Base-by-base conservation (phyloP, 2,888 invertebrate species). In the Odontomyia ornata region DNA sequence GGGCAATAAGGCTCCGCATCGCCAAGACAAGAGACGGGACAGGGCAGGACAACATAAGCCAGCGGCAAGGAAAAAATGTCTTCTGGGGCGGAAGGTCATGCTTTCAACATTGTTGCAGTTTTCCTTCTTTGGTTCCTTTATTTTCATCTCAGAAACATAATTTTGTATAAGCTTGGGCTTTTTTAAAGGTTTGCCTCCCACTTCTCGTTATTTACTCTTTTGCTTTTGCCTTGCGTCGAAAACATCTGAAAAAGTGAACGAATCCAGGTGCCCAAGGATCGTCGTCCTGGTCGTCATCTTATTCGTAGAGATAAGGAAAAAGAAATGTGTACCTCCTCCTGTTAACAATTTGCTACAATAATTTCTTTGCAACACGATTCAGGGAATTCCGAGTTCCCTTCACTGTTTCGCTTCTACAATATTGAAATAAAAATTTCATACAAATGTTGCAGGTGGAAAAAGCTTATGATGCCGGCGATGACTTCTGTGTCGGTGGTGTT, bases 341-440 rank as follows among this genome's bases (percentile, higher is more conserved):
- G n/a, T 72, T 30, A 57, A 57, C 30, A 73, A 57, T 73, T 60
- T 73, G 18, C 73, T 57, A 36, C 36, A 36, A 60, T 73, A 36
- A 57, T 36, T 57, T 36, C 25, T n/a, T 56, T 30, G 27, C 30
- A 21, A 56, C 1, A 30, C n/a, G 64, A 62, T 46, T 64, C 25
- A 43, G 52, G 23, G 57, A 30, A 60, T 25, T 13, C 4, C 36
- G 11, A n/a, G 52, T 9, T 36, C 36, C 36, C 9, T 52, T 9
- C 52, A 9, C 7, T 4, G 3, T 13, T n/a, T 52, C 7, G 52
- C n/a, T 52, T n/a, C 7, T 52, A 52, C 52, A 75, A 75, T 75
- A 64, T 75, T 75, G 75, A 75, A 75, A 75, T 75, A 64, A 75
- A 75, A 75, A 64, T 64, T 75, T 75, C 75, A 75, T 75, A 18